phyloP scores from a whole-genome alignment of 2,797 vertebrate genomes.

The Pangasius djambal region DNA sequence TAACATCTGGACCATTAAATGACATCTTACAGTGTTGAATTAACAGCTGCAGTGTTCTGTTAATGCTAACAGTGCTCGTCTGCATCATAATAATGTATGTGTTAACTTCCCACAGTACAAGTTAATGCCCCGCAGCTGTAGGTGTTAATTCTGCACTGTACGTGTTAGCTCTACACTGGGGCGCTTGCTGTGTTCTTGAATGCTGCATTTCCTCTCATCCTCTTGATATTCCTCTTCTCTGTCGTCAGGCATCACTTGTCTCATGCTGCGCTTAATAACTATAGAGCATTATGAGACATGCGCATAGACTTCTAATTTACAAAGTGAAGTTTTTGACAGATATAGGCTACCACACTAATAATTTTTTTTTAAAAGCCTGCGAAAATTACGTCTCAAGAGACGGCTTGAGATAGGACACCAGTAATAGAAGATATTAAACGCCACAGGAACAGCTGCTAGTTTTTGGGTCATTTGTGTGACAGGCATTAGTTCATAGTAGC shows the following conservation, averaged over 20 bases:
- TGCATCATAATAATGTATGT: background rate
- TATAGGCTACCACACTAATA: conserved; percentile 29
- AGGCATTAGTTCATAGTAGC: background rate
- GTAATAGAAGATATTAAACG: conserved; percentile 35
- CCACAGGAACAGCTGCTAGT: conserved; percentile 17
- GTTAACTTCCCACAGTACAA: background rate
- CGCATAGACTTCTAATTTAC: conserved; percentile 30
- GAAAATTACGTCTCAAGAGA: conserved; percentile 30
- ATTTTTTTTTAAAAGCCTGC: conserved; percentile 34
- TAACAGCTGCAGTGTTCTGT: background rate
- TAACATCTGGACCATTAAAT: background rate
- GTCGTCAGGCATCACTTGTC: conserved; percentile 36
- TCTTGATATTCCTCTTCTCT: conserved; percentile 17
- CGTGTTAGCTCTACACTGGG: background rate
- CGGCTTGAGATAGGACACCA: conserved; percentile 15
- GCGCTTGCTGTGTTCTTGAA: conserved; percentile 14
- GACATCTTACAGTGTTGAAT: background rate
- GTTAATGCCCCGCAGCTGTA: background rate
- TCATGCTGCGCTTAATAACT: conserved; percentile 20
- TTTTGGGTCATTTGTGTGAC: conserved; percentile 28
- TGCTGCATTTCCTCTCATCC: conserved; percentile 18
- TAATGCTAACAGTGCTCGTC: background rate
- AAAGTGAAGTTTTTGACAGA: conserved; percentile 35
- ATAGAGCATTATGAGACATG: conserved; percentile 17
- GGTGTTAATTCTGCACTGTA: conserved; percentile 8